Conservation (phyloP, 2,888 invertebrate genomes). For the Melikaiella ostensackeni region DNA sequence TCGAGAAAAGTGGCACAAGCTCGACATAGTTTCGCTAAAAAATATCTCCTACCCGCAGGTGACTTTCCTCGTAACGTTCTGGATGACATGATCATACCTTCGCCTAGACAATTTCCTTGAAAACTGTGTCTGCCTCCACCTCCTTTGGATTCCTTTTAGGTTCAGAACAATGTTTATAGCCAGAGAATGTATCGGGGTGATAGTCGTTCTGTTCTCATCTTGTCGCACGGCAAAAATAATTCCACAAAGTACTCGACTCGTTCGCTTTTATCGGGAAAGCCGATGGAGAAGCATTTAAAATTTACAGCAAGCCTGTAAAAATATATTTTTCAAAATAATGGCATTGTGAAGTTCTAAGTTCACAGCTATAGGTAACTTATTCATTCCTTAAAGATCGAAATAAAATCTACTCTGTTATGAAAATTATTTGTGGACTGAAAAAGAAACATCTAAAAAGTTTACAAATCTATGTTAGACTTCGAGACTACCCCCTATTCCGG, state of each 20-base stretch:
- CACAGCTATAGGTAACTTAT: neutral
- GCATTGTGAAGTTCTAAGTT: neutral
- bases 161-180: constrained; percentile 28
- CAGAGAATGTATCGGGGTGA: neutral
- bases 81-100: constrained; percentile 15
- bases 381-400: no score
- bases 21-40: constrained; percentile 34
- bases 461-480: no score
- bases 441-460: no score
- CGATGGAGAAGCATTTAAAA: constrained; percentile 16
- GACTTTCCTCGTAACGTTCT: constrained; percentile 22
- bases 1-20: constrained; percentile 34
- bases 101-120: constrained; percentile 22
- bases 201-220: constrained; percentile 34
- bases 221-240: constrained; percentile 21
- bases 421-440: no score
- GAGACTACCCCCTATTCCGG: no score
- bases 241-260: constrained; percentile 33
- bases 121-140: neutral
- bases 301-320: neutral
- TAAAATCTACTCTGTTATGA: no score
- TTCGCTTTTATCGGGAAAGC: constrained; percentile 23
- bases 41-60: constrained; percentile 31
- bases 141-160: constrained; percentile 10
- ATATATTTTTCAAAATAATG: constrained; percentile 17